Base-by-base conservation (phyloP, 2,888 invertebrate species). In the Caradrina kadenii region DNA sequence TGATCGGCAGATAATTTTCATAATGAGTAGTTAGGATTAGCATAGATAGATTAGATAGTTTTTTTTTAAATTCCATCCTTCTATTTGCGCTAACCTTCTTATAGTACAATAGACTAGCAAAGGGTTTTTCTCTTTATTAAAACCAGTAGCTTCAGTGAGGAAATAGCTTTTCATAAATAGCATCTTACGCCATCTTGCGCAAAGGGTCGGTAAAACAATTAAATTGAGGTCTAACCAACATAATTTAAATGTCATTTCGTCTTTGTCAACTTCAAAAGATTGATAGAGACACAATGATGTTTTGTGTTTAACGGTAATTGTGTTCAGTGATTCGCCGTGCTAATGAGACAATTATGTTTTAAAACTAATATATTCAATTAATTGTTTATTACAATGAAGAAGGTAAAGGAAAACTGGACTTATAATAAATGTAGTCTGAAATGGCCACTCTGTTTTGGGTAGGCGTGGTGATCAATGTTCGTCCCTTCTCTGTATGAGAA, bases 181-280 rank as follows among this genome's bases (percentile, higher is more conserved):
- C 17, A 15, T 26, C 39, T 55, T 39, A 39, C 13, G 4, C 10
- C 17, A 4, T 17, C 3, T 48, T 35, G 45, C 19, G 17, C 53
- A 45, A 63, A 10, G 7, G 42, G 6, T n/a, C 55, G 15, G n/a
- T 55, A 59, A 45, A 53, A 19, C 39, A 55, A 59, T 59, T 39
- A 11, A 26, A 26, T 49, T 55, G 17, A 1, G 52, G 13, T 21
- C 19, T 45, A 45, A 4, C 17, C 45, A 69, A 48, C 45, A 21
- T 53, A 26, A 55, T 68, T 55, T 21, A 54, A 63, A 67, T 31
- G 13, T 55, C 17, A 54, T 64, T 54, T 8, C 13, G 35, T 11
- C n/a, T 35, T 35, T 35, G 8, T 45, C 3, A 13, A 19, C 17
- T 54, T 19, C 54, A 39, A 65, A 65, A 2, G 54, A 22, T 64